A percentile compares a stretch with the other conserved stretches of the same genome.
Evolutionary conservation across 2,797 vertebrate species (phyloP).

Genomic region (Enteromius paludinosus): DNA sequence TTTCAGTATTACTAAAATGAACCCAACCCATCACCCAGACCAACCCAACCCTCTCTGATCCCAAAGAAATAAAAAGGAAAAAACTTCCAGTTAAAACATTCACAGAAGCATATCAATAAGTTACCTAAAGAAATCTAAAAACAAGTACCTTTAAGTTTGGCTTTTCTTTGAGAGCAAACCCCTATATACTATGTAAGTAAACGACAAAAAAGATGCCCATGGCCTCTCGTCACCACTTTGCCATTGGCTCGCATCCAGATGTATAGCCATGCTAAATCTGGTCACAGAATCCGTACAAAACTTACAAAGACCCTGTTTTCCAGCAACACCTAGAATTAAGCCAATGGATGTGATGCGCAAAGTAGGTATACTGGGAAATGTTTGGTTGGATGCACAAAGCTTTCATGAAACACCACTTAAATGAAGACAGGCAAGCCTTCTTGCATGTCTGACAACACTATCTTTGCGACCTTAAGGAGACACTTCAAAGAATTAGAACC

Average conservation of each 20-base stretch:
- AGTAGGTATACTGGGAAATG: constrained; percentile 54
- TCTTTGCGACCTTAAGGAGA: constrained; percentile 50
- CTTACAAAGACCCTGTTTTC: constrained; percentile 40
- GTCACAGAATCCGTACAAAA: constrained; percentile 22
- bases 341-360: constrained; percentile 40
- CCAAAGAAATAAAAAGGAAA: constrained; percentile 67
- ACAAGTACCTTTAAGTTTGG: constrained; percentile 84
- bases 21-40: constrained; percentile 64
- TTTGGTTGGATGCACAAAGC: constrained; percentile 65
- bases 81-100: constrained; percentile 84
- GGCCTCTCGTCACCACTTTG: constrained; percentile 55
- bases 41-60: constrained; percentile 62
- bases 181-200: constrained; percentile 66
- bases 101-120: constrained; percentile 78
- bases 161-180: constrained; percentile 73
- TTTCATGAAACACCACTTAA: constrained; percentile 55
- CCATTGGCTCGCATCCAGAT: constrained; percentile 32
- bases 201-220: constrained; percentile 67
- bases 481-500: constrained; percentile 41
- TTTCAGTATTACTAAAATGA: constrained; percentile 72
- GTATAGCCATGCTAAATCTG: not conserved
- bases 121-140: constrained; percentile 78
- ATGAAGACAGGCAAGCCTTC: constrained; percentile 52
- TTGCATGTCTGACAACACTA: constrained; percentile 44
- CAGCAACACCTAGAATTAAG: constrained; percentile 34